Base-by-base conservation (phyloP, 2,113 vertebrate genomes). In the Sinocyclocheilus grahami region DNA sequence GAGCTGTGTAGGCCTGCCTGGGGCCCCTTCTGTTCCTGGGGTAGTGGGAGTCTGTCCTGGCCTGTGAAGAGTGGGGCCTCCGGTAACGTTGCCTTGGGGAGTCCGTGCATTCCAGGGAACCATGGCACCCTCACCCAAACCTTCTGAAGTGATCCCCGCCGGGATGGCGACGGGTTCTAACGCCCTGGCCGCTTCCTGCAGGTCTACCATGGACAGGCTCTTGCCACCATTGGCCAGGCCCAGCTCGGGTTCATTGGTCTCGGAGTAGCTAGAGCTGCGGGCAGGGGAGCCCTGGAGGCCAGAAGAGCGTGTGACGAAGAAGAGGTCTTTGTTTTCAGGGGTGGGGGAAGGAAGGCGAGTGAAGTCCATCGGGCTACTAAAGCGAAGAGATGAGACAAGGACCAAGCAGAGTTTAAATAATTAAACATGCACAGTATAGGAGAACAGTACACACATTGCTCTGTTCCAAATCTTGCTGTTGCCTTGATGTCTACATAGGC, bases 311-410 rank as follows among this genome's bases (percentile, higher is more conserved):
- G 98, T 99, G 94, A 99, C 97, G 92, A 99, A 99, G 96, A 99
- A 99, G 85, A 99, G 95, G 94, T 99, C 98, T 95, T 99, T 99
- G 94, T 99, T 99, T 96, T 99, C 98, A 84, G 98, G 97, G 93
- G 98, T 99, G 88, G 98, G 98, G 90, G 98, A 99, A 84, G 98
- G 98, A 93, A 99, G 96, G 93, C 98, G 93, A 87, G 98, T 99
- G 95, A 99, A 99, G 95, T 99, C 98, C 88, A 98, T 96, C 93
- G 99, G 95, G 92, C 98, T 99, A 96, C 91, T 90, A 83, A 11
- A 93, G 93, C 89, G 91, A 87, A 92, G 91, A 95, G 92, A 93
- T 88, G 20, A 22, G 88, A 92, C 88, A 91, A n/a, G 30, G 10
- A 62, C 18, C 39, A 33, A 6, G 1, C 48, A 6, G 13, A 72